Base-by-base conservation (phyloP, 2,797 vertebrate species). In the Synaphobranchus kaupii region DNA sequence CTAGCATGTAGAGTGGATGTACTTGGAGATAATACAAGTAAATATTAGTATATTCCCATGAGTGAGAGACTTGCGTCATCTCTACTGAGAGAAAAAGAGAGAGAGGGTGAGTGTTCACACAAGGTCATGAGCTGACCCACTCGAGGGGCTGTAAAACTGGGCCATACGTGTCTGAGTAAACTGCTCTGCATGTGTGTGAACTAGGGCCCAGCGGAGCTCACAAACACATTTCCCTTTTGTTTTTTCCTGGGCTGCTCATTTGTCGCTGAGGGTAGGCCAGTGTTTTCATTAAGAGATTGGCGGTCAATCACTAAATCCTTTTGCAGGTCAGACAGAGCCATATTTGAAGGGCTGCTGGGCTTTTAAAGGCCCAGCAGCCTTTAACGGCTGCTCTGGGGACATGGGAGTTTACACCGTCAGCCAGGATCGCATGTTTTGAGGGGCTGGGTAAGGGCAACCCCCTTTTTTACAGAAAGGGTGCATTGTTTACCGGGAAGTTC, bases 401-500 rank as follows among this genome's bases (percentile, higher is more conserved):
- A 50, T 54, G 87, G 89, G 89, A 88, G 88, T 78, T 91, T 73
- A 88, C 86, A 90, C 83, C 84, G 89, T 87, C 90, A 88, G 86
- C 86, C 90, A 90, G 88, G 92, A 93, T 93, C 91, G 91, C 83
- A 66, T 78, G 39, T 47, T 47, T 92, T 92, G 89, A 5, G 8
- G 86, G 94, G 89, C 31, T 92, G 92, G 86, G 90, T 90, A 90
- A 92, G 92, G 92, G 86, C 93, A 91, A 89, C 68, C 91, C 88
- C 73, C 71, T 88, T 92, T 86, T 88, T 86, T 92, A 96, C 94
- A 94, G 91, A 81, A 94, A 90, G 92, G 90, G 90, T 78, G 89
- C 91, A 92, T 94, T 95, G 94, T 95, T 89, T 89, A 92, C 90
- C 85, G 90, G 90, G 92, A 92, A 93, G 94, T 92, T 93, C 92